Conservation (phyloP, 2,113 vertebrate genomes). For the Rhea pennata region DNA sequence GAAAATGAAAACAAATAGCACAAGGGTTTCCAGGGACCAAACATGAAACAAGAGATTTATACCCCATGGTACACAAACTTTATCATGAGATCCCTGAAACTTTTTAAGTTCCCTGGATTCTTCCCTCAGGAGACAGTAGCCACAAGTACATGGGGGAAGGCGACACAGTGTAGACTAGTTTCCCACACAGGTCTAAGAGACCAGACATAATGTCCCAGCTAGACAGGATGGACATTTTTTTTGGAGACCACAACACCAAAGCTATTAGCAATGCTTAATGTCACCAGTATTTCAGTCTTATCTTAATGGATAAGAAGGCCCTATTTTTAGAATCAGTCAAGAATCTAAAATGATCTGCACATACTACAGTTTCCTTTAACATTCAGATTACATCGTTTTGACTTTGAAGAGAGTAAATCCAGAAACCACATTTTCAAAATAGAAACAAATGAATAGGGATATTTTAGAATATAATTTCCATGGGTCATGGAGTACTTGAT, state of each 20-base stretch:
- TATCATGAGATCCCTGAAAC: not conserved
- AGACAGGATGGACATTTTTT: constrained; percentile 11
- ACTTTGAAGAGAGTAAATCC: not conserved
- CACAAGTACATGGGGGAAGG: not conserved
- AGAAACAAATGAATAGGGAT: not conserved
- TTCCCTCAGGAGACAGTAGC: not conserved
- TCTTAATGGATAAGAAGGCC: constrained; percentile 27
- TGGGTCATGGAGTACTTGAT: not conserved
- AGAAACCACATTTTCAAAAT: not conserved
- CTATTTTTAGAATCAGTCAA: constrained; percentile 44
- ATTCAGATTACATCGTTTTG: not conserved
- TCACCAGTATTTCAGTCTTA: constrained; percentile 9
- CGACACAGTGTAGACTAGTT: not conserved
- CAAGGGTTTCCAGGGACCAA: not conserved
- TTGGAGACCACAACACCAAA: not conserved
- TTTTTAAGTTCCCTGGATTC: fast-evolving
- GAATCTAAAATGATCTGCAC: not conserved
- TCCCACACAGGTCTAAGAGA: not conserved
- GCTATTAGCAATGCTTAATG: not conserved
- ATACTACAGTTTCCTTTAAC: not conserved
- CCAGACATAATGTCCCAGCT: not conserved
- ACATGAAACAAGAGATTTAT: not conserved
- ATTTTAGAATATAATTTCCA: constrained; percentile 15
- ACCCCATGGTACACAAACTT: not conserved
- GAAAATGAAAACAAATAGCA: not conserved